Evolutionary conservation across 1,140 invertebrate genomes (phyloP), one percentile per base, ranked within the genome.

Genomic region (Macrosteles quadrilineatus): DNA sequence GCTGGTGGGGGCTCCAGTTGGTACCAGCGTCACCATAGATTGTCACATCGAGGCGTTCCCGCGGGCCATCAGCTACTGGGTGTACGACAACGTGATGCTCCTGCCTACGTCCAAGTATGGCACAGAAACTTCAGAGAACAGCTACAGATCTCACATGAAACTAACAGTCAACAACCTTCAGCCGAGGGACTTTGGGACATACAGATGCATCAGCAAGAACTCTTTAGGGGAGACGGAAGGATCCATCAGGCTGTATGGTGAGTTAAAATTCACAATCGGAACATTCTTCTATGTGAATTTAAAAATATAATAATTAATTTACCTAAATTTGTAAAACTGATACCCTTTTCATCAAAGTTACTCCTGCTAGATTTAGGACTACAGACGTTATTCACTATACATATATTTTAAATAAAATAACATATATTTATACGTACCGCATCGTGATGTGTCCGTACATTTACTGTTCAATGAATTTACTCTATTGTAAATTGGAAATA

Each of bases 31-130:
- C 50, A 95, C 93, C 4, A 89, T 97, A 76, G 94, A 97, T 81
- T 97, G 95, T 79, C 89, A 94, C 77, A 95, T 94, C 0, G 94
- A 96, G 77, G 94, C 95, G n/a, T 92, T 93, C 81, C 95, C 95
- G 62, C 87, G 91, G 72, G 93, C 93, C 66, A 94, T 96, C 80
- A 95, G 90, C 80, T 95, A 95, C 82, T 97, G 95, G 95, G 90
- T 92, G 30, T 91, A 91, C 77, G 91, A 93, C 74, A 89, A 90
- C 70, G 88, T 91, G 23, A 94, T 94, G 91, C 87, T 94, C 19
- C 81, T 93, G 69, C 89, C 91, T 0, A 92, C 90, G 45, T 91
- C 91, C 75, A 94, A 93, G 77, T 93, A 93, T 78, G 85, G 87
- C 23, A 90, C 89, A 23, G 88, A 89, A 71, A 90, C 86, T 27